These are phyloP conservation scores for Enteromius afrohamiltoni DNA, from an alignment of 2,797 vertebrate genomes.

Conservation along the genomic window DNA sequence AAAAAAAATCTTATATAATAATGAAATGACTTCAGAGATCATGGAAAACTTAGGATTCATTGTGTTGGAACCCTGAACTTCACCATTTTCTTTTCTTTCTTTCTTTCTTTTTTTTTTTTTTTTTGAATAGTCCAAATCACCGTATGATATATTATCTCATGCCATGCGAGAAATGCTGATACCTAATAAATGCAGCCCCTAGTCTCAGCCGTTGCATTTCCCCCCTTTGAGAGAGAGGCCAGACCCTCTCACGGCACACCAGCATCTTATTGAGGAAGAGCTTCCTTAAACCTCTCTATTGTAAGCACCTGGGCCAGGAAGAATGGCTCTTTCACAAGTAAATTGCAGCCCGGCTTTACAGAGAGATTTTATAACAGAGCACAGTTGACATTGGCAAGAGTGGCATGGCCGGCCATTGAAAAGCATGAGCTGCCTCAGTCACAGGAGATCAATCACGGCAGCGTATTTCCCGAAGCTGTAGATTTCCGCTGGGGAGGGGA, in stretches of 20 bases:
- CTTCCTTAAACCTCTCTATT: conserved; percentile 83
- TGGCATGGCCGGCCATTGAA: conserved; percentile 74
- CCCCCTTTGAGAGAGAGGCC: conserved; percentile 59
- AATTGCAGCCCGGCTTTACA: conserved; percentile 77
- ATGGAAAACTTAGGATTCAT: neutral
- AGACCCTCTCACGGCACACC: conserved; percentile 73
- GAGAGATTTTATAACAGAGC: conserved; percentile 80
- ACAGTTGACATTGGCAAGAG: conserved; percentile 80
- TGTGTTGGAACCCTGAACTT: neutral
- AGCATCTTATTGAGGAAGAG: conserved; percentile 72
- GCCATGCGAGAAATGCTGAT: neutral
- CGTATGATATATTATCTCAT: neutral
- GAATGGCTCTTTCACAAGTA: conserved; percentile 79
- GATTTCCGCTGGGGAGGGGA: conserved; percentile 60
- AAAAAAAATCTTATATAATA: neutral
- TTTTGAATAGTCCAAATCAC: neutral
- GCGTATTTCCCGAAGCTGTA: conserved; percentile 66
- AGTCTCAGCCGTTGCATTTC: conserved; percentile 60
- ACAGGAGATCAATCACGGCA: conserved; percentile 76
- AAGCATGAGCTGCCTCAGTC: conserved; percentile 70
- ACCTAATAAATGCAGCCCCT: conserved; percentile 14
- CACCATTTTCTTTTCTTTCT: no score
- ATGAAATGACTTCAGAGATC: neutral
- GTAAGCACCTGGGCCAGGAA: conserved; percentile 82
- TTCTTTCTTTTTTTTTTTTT: neutral